A percentile compares a stretch with the other conserved stretches of the same genome.
Conservation (phyloP, 2,888 invertebrate genomes). For the Pilophorus perplexus region DNA sequence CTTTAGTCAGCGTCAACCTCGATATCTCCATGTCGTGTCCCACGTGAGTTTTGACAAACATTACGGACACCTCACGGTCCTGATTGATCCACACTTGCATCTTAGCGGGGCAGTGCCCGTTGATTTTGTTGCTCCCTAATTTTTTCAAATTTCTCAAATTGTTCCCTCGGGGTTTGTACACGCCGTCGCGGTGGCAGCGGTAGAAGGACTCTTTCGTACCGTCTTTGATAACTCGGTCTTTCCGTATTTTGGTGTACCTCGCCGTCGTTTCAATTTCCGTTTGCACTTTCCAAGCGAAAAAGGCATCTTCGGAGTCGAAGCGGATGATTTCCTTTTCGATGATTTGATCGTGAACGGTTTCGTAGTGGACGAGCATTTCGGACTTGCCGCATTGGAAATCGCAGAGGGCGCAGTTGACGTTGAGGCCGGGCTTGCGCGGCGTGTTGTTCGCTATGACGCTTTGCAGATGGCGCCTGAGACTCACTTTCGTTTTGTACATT, state of each 20-base stretch:
- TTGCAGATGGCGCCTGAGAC: constrained; percentile 22
- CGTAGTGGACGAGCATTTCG: constrained; percentile 45
- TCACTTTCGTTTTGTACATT: constrained; percentile 32
- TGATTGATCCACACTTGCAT: constrained; percentile 44
- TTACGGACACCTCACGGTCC: constrained; percentile 43
- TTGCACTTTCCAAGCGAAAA: constrained; percentile 46
- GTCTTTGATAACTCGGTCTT: constrained; percentile 42
- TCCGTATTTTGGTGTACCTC: constrained; percentile 46
- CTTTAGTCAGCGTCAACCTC: constrained; percentile 44
- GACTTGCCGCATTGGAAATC: constrained; percentile 38
- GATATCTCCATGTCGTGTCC: constrained; percentile 48
- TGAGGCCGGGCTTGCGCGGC: neutral
- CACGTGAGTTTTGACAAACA: constrained; percentile 47
- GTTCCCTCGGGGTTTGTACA: constrained; percentile 45
- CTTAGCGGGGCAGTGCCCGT: constrained; percentile 48
- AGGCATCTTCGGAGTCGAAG: constrained; percentile 46
- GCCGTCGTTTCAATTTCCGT: constrained; percentile 45
- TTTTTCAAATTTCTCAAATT: constrained; percentile 47
- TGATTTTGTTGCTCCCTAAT: constrained; percentile 48
- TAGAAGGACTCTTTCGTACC: constrained; percentile 45
- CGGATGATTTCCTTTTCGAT: constrained; percentile 43
- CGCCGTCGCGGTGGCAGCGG: constrained; percentile 48
- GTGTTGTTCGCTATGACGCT: neutral
- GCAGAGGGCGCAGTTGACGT: constrained; percentile 44
- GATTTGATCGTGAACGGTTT: constrained; percentile 40